phyloP scores from a whole-genome alignment of 2,888 invertebrate genomes.

The Agrotis clavis region DNA sequence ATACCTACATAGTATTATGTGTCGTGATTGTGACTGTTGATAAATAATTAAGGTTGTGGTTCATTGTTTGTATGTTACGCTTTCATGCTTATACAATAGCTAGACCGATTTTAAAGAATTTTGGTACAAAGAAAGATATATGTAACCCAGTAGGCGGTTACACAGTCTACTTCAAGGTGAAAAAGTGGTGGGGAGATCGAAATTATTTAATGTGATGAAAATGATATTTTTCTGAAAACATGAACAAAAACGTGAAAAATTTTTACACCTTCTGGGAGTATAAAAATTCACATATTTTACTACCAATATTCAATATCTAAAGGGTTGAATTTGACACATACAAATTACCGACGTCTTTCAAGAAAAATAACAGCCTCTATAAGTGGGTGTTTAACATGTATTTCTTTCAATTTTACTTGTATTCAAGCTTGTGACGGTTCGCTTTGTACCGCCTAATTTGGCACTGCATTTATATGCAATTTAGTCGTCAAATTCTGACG shows the following conservation, averaged over 20 bases:
- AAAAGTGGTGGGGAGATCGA: no score
- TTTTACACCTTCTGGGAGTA: neutral
- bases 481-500: constrained; percentile 48
- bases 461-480: constrained; percentile 40
- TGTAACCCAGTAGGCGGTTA: no score
- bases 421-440: constrained; percentile 2
- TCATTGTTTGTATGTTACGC: no score
- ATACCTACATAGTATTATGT: no score
- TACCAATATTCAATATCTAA: neutral
- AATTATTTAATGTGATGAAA: no score
- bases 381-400: constrained; percentile 35
- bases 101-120: no score
- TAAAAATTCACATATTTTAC: neutral
- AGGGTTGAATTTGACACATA: constrained; percentile 2
- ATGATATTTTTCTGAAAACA: no score
- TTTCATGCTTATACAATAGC: no score
- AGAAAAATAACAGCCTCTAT: constrained; percentile 5
- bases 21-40: constrained; percentile 4
- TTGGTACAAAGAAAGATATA: no score
- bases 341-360: constrained; percentile 11
- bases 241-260: no score
- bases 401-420: constrained; percentile 32
- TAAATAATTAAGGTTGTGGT: no score
- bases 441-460: constrained; percentile 43
- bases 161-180: no score